Base-by-base conservation (phyloP, 2,888 invertebrate species). In the Lasioglossum figueresi region DNA sequence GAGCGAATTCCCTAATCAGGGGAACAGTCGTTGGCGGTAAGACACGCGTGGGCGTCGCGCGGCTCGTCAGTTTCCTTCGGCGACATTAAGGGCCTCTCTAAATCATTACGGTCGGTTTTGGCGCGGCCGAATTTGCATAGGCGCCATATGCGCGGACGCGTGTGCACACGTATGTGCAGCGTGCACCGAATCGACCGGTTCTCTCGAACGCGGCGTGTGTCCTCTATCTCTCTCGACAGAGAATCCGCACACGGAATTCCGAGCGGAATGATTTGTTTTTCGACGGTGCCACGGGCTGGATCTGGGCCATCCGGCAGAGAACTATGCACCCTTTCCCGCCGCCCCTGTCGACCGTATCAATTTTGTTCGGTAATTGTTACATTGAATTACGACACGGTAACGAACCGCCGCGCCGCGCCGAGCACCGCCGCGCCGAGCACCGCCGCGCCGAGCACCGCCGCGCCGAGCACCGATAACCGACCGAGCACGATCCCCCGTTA, bases 41-140 rank as follows among this genome's bases (percentile, higher is more conserved):
- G 66, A 45, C 76, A 63, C 56, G 73, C 23, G 68, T 10, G 23
- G 37, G 68, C 23, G 68, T 16, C 68, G 68, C 37, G 68, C 4
- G 2, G 68, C 68, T 37, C 76, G 79, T 87, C 86, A 81, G 56
- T 86, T 70, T 76, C 80, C 79, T 74, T 70, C 74, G 72, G n/a
- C 19, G 80, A 82, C 86, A 80, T 86, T 88, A 88, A 86, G 83
- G 84, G 75, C 23, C 40, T 31, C 74, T 68, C 59, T 88, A 88
- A 88, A 88, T 88, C 88, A 88, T 88, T 79, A 76, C 82, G 82
- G 79, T 70, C 40, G 88, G 80, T 82, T 86, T 82, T 72, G 59
- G 59, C 27, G 75, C 56, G 52, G 37, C 12, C 14, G 80, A 75
- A 88, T 88, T 88, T 88, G 83, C 88, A 88, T 88, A 85, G 77